Evolutionary conservation across 37 sponge, comb jelly and placozoan species (phyloP), one percentile per base, ranked within the genome.

Genomic region (Bolinopsis microptera): DNA sequence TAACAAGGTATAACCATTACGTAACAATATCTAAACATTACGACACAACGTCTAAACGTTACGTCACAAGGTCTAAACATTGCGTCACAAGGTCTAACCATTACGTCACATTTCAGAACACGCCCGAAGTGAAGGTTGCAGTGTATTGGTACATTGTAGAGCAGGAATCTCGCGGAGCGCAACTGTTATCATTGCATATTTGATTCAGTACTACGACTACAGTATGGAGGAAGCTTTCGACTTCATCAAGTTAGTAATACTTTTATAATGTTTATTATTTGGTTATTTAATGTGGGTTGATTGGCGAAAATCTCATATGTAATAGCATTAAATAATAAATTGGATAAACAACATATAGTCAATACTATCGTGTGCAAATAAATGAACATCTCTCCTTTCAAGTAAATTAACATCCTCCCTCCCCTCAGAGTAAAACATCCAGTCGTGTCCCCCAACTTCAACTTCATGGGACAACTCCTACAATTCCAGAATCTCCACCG

Each of bases 381-480:
- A 21, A 22, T 22, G 13, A 22, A 21, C 21, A 22, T 21, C 13
- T 67, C 68, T 22, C 21, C 13, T 67, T n/a, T n/a, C n/a, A n/a
- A n/a, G n/a, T n/a, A 72, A 30, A n/a, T 2, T 82, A 35, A 82
- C 83, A 31, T 35, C 3, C 35, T 82, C 37, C 31, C 35, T 82
- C 83, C 37, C 38, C 35, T 23, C 83, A 82, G 83, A 31, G 23
- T 38, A 26, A 97, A 92, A 69, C 72, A 96, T 38, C 94, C 96
- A 0, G 94, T 94, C 61, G 93, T 96, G 23, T 95, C 97, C 26
- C 97, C 97, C 16, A 97, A 97, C 93, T 95, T 97, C 27, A 94
- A 95, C 93, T 97, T 97, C 93, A 97, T 97, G 97, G 96, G 96
- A 1, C 96, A 97, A 80, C 94, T 97, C 28, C 92, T 97, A 38